Evolutionary conservation across 1,140 invertebrate species (phyloP).

Genomic region (Lamellibrachia luymesi): DNA sequence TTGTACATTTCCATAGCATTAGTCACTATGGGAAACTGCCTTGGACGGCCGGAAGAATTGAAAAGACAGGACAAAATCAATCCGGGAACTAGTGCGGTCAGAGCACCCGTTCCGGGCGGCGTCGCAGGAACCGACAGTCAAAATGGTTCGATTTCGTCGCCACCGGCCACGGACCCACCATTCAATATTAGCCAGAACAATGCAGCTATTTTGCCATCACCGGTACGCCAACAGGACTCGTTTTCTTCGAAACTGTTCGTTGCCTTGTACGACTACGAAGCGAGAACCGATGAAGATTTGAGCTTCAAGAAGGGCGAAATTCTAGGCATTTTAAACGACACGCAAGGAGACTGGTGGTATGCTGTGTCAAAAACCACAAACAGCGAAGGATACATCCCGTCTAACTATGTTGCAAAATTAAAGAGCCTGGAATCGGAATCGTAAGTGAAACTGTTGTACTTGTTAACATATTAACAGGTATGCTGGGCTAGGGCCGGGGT

Average conservation of each 20-base stretch:
- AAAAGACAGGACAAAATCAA: neutral
- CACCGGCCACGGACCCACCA: conserved; percentile 14
- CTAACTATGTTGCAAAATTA: conserved; percentile 98
- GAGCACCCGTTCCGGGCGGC: neutral
- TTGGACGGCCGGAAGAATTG: conserved; percentile 12
- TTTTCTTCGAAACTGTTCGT: conserved; percentile 76
- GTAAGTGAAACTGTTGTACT: conserved; percentile 58
- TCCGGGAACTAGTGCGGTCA: neutral
- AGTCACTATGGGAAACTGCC: conserved; percentile 22
- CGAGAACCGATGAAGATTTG: conserved; percentile 95
- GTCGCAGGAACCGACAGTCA: conserved; percentile 12
- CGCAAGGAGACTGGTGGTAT: conserved; percentile 99
- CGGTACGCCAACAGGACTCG: conserved; percentile 9
- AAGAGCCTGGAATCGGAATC: conserved; percentile 99
- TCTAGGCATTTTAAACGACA: conserved; percentile 97
- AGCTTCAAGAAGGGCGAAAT: conserved; percentile 98
- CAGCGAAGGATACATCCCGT: conserved; percentile 89
- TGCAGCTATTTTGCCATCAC: conserved; percentile 6
- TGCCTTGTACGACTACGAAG: conserved; percentile 98
- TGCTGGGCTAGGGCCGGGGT: too few species aligned
- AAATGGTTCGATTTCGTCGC: conserved; percentile 12
- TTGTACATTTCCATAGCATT: neutral
- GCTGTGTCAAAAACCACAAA: conserved; percentile 65
- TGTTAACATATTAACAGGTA: too few species aligned
- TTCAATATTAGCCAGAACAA: conserved; percentile 12